Evolutionary conservation across 2,888 invertebrate species (phyloP).

Genomic region (Argynnis bischoffii): DNA sequence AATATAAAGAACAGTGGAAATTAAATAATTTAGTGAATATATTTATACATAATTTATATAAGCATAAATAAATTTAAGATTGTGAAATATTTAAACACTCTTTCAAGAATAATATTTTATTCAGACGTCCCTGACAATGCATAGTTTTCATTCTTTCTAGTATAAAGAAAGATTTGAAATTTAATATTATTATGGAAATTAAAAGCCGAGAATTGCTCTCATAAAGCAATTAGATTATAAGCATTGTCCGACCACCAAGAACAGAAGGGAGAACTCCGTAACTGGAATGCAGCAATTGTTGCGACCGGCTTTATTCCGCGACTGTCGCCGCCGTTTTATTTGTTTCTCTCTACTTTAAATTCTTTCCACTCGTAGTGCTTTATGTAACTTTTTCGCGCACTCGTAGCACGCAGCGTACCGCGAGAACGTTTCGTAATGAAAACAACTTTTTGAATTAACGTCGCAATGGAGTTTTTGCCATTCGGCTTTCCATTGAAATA

Average conservation of each 20-base stretch:
- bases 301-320: slow-evolving; percentile 64
- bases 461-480: slow-evolving; percentile 67
- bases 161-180: not conserved
- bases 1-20: too few species aligned
- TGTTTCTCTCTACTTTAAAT: slow-evolving; percentile 69
- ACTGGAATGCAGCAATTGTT: slow-evolving; percentile 76
- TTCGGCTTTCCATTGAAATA: slow-evolving; percentile 69
- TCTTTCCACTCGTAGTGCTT: slow-evolving; percentile 67
- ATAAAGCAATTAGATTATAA: slow-evolving; percentile 32
- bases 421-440: slow-evolving; percentile 71
- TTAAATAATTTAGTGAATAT: too few species aligned
- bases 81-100: too few species aligned
- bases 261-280: slow-evolving; percentile 53
- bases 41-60: too few species aligned
- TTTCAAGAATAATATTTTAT: too few species aligned
- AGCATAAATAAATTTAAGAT: too few species aligned
- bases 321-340: slow-evolving; percentile 65
- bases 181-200: slow-evolving; percentile 13
- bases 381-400: slow-evolving; percentile 64
- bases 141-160: too few species aligned
- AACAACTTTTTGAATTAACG: slow-evolving; percentile 80
- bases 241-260: slow-evolving; percentile 47
- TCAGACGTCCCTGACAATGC: too few species aligned
- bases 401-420: slow-evolving; percentile 56
- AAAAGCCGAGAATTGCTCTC: slow-evolving; percentile 27